Percentiles rank a stretch among this genome's conserved stretches.
Evolutionary conservation across 1,140 invertebrate genomes (phyloP).

Genomic region (Pomacea maculata): DNA sequence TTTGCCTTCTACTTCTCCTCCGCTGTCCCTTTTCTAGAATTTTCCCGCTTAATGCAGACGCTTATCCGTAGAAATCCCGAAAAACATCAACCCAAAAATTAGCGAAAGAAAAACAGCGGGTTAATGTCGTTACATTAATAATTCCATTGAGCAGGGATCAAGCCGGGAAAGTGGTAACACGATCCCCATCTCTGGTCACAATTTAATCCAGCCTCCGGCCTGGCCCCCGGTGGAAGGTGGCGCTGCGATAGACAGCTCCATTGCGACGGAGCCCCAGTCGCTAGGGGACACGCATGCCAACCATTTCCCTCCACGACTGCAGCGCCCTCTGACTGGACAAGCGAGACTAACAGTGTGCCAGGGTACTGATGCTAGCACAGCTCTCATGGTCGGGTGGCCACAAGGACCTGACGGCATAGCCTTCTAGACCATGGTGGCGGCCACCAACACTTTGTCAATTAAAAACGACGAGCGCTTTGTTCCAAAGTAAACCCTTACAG

Average conservation of each 20-base stretch:
- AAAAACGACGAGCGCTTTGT: too few species aligned
- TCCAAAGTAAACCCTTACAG: too few species aligned
- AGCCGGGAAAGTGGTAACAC: background rate
- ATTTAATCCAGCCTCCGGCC: background rate
- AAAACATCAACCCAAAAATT: too few species aligned
- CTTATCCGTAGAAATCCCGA: too few species aligned
- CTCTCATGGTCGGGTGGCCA: too few species aligned
- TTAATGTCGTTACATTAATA: constrained; percentile 4
- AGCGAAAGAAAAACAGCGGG: constrained; percentile 1
- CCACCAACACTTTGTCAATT: too few species aligned
- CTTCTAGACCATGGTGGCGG: background rate
- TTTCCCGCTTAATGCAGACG: too few species aligned
- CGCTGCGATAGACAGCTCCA: background rate
- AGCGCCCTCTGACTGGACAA: background rate
- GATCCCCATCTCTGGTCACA: constrained; percentile 2
- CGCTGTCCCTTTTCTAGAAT: too few species aligned
- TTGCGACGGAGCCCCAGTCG: background rate
- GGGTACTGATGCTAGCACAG: background rate
- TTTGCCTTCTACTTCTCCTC: too few species aligned
- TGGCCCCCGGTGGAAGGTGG: background rate
- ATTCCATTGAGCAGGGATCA: constrained; percentile 6
- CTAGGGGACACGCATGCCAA: background rate
- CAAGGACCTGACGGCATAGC: background rate
- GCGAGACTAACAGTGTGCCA: background rate
- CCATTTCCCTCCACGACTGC: background rate